Conservation (phyloP, 2,797 vertebrate genomes). For the Melanitta fusca region DNA sequence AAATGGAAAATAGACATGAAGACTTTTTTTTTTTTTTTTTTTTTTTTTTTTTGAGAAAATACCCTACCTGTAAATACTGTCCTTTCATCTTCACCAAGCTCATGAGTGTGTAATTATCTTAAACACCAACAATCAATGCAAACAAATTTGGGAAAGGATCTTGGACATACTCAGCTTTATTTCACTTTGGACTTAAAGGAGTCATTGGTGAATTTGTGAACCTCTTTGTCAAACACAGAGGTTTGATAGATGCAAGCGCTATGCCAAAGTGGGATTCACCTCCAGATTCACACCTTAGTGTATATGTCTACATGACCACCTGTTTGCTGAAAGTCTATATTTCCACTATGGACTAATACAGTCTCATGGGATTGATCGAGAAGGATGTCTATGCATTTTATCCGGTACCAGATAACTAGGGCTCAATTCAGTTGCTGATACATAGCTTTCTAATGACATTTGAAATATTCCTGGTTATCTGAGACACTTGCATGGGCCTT, state of each 20-base stretch:
- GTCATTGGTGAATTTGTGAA: background rate
- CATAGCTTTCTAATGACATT: background rate
- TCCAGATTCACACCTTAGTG: background rate
- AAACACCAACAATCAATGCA: background rate
- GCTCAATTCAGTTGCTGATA: background rate
- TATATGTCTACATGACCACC: background rate
- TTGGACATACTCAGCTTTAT: background rate
- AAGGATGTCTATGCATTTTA: background rate
- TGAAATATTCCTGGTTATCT: background rate
- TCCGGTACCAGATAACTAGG: background rate
- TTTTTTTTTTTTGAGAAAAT: background rate
- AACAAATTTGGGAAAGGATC: background rate
- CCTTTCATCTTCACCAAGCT: background rate
- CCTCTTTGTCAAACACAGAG: background rate
- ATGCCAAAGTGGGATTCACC: background rate
- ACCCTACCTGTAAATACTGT: background rate
- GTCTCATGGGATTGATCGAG: accelerated
- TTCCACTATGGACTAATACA: background rate
- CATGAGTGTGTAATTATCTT: background rate
- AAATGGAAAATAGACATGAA: background rate
- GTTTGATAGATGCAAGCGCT: background rate
- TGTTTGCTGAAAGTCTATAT: background rate
- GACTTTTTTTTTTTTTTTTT: too few relatives aligned
- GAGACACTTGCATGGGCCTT: background rate
- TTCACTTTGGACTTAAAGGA: background rate